Percentiles rank a stretch among this genome's conserved stretches.
Conservation (phyloP, 1,140 invertebrate species). For the Zaprionus ghesquierei region DNA sequence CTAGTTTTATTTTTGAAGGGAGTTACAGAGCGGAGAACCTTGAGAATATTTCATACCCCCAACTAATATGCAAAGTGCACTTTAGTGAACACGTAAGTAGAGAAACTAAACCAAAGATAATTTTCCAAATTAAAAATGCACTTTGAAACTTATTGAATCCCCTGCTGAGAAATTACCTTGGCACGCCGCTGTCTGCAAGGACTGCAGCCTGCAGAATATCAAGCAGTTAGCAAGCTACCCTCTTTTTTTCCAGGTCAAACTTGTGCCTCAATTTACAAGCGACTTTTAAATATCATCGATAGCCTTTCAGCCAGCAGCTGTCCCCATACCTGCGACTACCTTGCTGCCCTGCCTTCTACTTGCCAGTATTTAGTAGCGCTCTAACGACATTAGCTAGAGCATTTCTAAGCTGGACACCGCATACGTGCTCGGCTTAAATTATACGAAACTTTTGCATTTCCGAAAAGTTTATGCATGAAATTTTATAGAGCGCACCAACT, state of each 20-base stretch:
- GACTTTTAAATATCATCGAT: constrained; percentile 30
- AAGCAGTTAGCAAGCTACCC: constrained; percentile 21
- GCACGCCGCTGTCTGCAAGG: neutral
- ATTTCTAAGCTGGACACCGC: constrained; percentile 51
- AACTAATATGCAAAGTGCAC: no score
- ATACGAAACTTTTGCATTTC: constrained; percentile 74
- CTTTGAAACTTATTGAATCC: neutral
- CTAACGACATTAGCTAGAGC: constrained; percentile 38
- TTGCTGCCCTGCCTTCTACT: neutral
- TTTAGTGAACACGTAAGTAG: no score
- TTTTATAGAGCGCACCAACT: constrained; percentile 68
- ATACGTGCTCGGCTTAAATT: constrained; percentile 75
- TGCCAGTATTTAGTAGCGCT: constrained; percentile 22
- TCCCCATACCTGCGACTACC: neutral
- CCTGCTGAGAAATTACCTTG: neutral
- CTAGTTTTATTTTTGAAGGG: neutral
- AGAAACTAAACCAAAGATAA: neutral
- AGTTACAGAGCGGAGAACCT: no score
- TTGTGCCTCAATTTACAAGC: constrained; percentile 29
- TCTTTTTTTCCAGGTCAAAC: constrained; percentile 30
- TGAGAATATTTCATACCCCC: no score
- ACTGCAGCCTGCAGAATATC: constrained; percentile 7
- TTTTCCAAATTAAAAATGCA: neutral
- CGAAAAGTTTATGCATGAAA: constrained; percentile 78
- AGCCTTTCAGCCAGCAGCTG: constrained; percentile 9